Conservation (phyloP, 1,140 invertebrate species). For the Pseudobourletiella spinata region DNA sequence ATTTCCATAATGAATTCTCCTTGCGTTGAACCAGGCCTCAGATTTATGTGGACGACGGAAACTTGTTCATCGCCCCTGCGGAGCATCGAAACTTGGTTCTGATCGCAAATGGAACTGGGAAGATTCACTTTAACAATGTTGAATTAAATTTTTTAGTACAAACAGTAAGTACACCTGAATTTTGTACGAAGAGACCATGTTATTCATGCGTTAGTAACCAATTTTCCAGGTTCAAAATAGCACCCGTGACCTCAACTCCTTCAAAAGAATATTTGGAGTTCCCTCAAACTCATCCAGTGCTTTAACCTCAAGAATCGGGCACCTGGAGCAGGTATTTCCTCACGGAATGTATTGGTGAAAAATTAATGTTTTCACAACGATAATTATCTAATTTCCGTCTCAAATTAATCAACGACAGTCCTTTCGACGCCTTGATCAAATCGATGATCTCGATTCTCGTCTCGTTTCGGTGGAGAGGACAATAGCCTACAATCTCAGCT, state of each 20-base stretch:
- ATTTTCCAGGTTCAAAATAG: conserved; percentile 21
- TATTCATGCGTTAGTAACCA: too few relatives aligned
- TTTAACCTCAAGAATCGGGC: conserved; percentile 1
- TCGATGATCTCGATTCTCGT: conserved; percentile 22
- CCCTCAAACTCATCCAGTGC: conserved; percentile 16
- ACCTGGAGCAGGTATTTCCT: conserved; percentile 12
- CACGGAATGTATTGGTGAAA: too few relatives aligned
- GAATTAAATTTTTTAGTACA: conserved; percentile 19
- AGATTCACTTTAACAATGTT: conserved; percentile 30
- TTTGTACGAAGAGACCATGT: not conserved
- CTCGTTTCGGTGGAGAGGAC: conserved; percentile 21
- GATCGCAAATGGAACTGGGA: conserved; percentile 28
- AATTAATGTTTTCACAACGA: too few relatives aligned
- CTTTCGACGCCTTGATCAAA: conserved; percentile 12
- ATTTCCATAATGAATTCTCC: too few relatives aligned
- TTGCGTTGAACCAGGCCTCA: conserved; percentile 34
- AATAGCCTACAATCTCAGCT: conserved; percentile 12
- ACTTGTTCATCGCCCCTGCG: conserved; percentile 30
- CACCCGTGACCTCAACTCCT: conserved; percentile 14
- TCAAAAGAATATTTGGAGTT: conserved; percentile 27
- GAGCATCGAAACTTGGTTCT: conserved; percentile 28
- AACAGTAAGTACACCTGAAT: conserved; percentile 18
- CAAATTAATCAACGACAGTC: too few relatives aligned
- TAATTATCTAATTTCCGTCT: too few relatives aligned
- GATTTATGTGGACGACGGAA: conserved; percentile 28